Evolutionary conservation across 2,113 vertebrate species (phyloP).

Genomic region (Galemys pyrenaicus): DNA sequence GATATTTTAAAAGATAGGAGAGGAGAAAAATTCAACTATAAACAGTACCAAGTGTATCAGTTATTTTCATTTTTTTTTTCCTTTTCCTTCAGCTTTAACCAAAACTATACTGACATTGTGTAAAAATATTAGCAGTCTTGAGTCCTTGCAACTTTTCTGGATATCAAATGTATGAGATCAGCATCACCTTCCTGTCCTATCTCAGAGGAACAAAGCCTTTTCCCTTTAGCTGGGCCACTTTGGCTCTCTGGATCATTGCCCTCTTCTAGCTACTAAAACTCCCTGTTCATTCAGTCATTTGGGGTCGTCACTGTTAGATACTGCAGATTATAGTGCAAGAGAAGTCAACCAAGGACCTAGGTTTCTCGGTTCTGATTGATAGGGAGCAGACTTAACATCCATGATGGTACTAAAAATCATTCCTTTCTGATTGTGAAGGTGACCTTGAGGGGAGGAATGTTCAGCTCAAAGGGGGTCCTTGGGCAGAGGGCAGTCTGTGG

Average conservation of each 20-base stretch:
- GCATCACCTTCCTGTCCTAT: no score
- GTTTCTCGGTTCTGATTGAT: background rate
- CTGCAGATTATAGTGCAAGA: background rate
- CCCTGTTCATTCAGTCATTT: background rate
- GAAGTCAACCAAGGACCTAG: background rate
- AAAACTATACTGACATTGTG: background rate
- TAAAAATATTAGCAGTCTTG: background rate
- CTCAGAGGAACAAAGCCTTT: background rate
- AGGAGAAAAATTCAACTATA: background rate
- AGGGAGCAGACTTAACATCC: background rate
- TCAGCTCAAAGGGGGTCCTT: background rate
- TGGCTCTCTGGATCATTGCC: background rate
- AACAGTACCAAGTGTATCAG: background rate
- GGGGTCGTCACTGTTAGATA: background rate
- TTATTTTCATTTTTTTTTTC: background rate
- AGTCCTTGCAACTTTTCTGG: background rate
- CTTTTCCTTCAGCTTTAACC: background rate
- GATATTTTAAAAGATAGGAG: background rate
- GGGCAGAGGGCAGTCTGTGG: background rate
- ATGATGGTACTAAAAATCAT: background rate
- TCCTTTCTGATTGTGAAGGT: no score
- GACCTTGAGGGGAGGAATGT: background rate
- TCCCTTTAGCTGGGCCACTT: background rate
- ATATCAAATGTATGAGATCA: background rate
- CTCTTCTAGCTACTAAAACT: background rate